These are phyloP conservation scores for Phoebastria nigripes DNA, from an alignment of 2,797 vertebrate species.

Conservation along the genomic window DNA sequence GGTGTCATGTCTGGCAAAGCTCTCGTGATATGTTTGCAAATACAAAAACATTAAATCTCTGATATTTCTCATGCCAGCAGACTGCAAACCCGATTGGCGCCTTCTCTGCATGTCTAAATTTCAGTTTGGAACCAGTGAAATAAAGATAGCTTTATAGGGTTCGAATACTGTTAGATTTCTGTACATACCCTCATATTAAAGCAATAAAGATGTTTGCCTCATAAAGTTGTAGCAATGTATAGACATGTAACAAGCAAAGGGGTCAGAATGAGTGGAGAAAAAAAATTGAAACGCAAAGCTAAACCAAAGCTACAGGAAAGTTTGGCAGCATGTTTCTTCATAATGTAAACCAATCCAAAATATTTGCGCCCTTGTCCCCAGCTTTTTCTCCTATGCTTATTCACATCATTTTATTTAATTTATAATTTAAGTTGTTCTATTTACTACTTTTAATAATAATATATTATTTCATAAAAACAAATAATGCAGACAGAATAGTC, in stretches of 20 bases:
- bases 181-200: not conserved
- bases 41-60: slow-evolving; percentile 12
- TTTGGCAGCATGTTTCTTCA: not conserved
- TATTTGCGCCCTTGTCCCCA: not conserved
- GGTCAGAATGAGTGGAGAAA: not conserved
- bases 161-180: not conserved
- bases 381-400: not conserved
- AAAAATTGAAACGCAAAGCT: not conserved
- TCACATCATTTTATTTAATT: not conserved
- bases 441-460: not conserved
- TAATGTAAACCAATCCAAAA: not conserved
- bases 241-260: not conserved
- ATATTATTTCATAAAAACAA: not conserved
- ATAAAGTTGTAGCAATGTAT: not conserved
- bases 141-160: not conserved
- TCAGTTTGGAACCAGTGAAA: not conserved
- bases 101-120: not conserved
- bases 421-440: not conserved
- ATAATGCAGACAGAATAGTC: not conserved
- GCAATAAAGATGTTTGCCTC: not conserved
- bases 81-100: not conserved
- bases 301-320: not conserved
- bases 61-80: not conserved
- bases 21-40: slow-evolving; percentile 36
- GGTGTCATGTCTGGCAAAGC: slow-evolving; percentile 37